Evolutionary conservation across 1,140 invertebrate genomes (phyloP), one percentile per base, ranked within the genome.

Genomic region (Papilio helenus): DNA sequence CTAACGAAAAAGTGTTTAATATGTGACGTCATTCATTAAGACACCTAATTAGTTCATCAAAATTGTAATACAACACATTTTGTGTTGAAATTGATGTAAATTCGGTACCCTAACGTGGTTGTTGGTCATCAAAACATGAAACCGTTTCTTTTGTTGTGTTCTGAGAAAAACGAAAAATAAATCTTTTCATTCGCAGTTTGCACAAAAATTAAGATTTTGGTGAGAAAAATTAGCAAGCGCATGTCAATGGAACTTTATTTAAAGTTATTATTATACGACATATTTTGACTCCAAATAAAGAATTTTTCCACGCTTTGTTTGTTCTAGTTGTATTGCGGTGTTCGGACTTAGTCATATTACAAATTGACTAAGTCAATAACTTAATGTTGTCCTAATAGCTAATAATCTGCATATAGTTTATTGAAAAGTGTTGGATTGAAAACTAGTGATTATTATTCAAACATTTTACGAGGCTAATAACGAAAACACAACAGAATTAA

Each of bases 211-310:
- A 20, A 20, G 58, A 68, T 34, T 5, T 68, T 16, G 2, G 26
- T 18, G 61, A 4, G 14, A 68, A 29, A 29, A 68, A 68, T 68
- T 68, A 68, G 26, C 61, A 29, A 34, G 26, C 12, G 12, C 18
- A 34, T 34, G 61, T 68, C 61, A 68, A 68, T 68, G 26, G 61
- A 68, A 26, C 1, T 68, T 68, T 34, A 68, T 68, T 68, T 34
- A 68, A 68, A 29, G 26, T 68, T 68, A 68, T 68, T 68, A 68
- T 68, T 34, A 34, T 16, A 68, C 9, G 61, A 29, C 7, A 68
- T 68, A 29, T 68, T 68, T 29, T 68, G 61, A 68, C 18, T 29
- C 61, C 61, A 68, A 68, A 68, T 68, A 68, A 68, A 29, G 61
- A 34, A 68, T 29, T 68, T 68, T 68, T 68, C 61, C 61, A 18